Base-by-base conservation (phyloP, 2,113 vertebrate genomes). In the Callorhinus ursinus region DNA sequence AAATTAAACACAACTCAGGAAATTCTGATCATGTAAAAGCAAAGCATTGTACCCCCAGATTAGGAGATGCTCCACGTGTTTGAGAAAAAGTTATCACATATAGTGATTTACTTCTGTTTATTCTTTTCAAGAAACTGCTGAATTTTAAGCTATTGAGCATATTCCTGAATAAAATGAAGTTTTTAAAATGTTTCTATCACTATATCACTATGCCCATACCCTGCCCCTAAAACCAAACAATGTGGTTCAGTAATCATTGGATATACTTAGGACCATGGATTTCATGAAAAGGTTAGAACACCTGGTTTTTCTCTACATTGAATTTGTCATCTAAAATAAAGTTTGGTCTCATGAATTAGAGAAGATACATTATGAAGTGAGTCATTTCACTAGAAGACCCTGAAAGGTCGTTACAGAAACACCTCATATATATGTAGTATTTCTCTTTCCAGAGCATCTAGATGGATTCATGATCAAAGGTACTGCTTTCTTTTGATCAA, bases 261-360 rank as follows among this genome's bases (percentile, higher is more conserved):
- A 36, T 36, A 36, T 31, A 19, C 18, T 79, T 36, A 77, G 4
- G 57, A 22, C 24, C 74, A 16, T 24, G 53, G 3, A 65, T 71
- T 82, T 79, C 19, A 63, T 19, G 26, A 92, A 86, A 80, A 36
- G 31, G 12, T 88, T 55, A 72, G 21, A 84, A 59, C 2, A 83
- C 9, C 24, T 61, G 21, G n/a, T 24, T 57, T 86, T 63, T 82
- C 5, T 39, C 22, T 46, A 12, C 1, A 86, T 39, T 42, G 55
- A 10, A 94, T 53, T 84, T 97, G 16, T 92, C 33, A 76, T 81
- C 39, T 61, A 77, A 82, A 95, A 80, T 79, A 26, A 63, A 72
- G 13, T 77, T 94, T 82, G 12, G 13, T 90, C 81, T 81, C 21
- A 83, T 77, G 6, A 92, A 26, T 94, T 24, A 72, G 36, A 46